phyloP scores from a whole-genome alignment of 2,888 invertebrate species.

The Steromphala cineraria region DNA sequence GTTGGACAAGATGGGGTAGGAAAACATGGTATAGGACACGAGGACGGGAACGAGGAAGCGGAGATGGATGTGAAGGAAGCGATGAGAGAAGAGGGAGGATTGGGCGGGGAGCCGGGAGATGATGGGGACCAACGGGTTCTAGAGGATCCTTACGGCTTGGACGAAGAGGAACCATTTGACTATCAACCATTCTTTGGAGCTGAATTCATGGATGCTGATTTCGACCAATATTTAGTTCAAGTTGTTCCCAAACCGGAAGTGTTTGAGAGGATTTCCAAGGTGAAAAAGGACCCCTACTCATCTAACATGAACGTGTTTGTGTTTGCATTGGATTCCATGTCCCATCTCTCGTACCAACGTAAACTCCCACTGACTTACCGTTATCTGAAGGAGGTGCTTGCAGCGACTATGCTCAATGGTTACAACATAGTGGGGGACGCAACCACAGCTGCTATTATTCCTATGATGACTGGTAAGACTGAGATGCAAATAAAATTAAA shows the following conservation, averaged over 20 bases:
- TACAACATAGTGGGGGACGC: constrained; percentile 73
- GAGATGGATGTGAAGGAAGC: constrained; percentile 21
- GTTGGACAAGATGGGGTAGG: too few relatives aligned
- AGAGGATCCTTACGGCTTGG: not conserved
- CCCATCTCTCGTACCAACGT: constrained; percentile 63
- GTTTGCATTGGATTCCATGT: constrained; percentile 69
- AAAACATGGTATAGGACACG: too few relatives aligned
- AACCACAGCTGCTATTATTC: constrained; percentile 67
- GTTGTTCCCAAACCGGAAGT: constrained; percentile 59
- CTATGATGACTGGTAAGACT: constrained; percentile 66
- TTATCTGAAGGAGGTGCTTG: constrained; percentile 55
- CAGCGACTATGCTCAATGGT: constrained; percentile 61
- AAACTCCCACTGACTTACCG: constrained; percentile 65
- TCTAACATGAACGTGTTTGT: constrained; percentile 69
- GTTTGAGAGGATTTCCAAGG: constrained; percentile 48
- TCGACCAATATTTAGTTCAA: constrained; percentile 68
- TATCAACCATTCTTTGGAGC: constrained; percentile 22
- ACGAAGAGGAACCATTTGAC: constrained; percentile 4
- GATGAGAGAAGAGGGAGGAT: not conserved
- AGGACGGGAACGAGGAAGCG: not conserved
- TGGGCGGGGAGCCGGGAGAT: not conserved
- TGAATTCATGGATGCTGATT: constrained; percentile 43
- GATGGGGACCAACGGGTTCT: not conserved
- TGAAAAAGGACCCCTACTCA: not conserved
- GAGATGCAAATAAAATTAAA: too few relatives aligned